Conservation (phyloP, 1,140 invertebrate species). For the Bombyx mandarina region DNA sequence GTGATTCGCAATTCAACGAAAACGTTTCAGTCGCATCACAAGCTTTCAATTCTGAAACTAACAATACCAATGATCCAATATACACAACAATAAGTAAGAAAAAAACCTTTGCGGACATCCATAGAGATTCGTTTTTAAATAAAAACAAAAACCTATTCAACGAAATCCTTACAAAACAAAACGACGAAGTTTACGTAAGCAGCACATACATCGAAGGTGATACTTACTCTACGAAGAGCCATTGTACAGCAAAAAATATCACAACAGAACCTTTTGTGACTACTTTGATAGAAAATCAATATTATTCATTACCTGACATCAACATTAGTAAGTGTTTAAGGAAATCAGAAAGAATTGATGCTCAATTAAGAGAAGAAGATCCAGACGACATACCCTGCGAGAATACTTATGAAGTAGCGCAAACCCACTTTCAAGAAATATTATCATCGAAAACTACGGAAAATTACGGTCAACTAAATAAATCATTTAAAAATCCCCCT, state of each 20-base stretch:
- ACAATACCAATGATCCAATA: slow-evolving; percentile 38
- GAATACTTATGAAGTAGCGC: slow-evolving; percentile 58
- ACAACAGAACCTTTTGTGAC: slow-evolving; percentile 69
- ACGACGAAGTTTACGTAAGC: slow-evolving; percentile 43
- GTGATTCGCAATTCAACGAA: slow-evolving; percentile 61
- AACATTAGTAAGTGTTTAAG: slow-evolving; percentile 76
- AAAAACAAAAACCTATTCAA: slow-evolving; percentile 38
- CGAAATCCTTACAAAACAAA: slow-evolving; percentile 31
- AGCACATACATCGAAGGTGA: slow-evolving; percentile 51
- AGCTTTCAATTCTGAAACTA: slow-evolving; percentile 30
- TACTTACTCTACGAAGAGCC: slow-evolving; percentile 36
- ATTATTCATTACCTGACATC: slow-evolving; percentile 77
- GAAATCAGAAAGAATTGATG: slow-evolving; percentile 77
- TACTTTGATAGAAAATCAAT: slow-evolving; percentile 75
- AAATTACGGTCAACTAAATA: slow-evolving; percentile 59
- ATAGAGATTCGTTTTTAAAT: slow-evolving; percentile 39
- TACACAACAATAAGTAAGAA: slow-evolving; percentile 59
- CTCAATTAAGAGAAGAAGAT: slow-evolving; percentile 72
- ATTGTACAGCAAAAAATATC: slow-evolving; percentile 61
- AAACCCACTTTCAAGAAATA: slow-evolving; percentile 53
- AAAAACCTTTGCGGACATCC: slow-evolving; percentile 57
- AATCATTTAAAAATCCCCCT: slow-evolving; percentile 25
- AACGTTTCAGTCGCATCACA: slow-evolving; percentile 35
- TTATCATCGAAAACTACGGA: slow-evolving; percentile 39
- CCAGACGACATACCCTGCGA: slow-evolving; percentile 56